Base-by-base conservation (phyloP, 2,888 invertebrate genomes). In the Alsophila aescularia region DNA sequence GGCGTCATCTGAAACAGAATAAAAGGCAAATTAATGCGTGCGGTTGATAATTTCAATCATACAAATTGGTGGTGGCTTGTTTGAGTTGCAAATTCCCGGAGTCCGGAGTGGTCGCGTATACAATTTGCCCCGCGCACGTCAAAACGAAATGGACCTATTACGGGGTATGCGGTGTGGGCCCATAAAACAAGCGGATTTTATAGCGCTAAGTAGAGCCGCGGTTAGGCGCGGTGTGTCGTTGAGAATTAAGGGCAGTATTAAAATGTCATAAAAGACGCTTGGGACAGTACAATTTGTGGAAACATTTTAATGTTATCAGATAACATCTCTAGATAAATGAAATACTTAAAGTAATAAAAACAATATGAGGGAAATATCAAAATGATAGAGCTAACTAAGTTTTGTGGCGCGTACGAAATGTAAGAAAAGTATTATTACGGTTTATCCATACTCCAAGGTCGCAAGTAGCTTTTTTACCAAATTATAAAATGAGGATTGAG, bases 1-100 rank as follows among this genome's bases (percentile, higher is more conserved):
- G 82, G 74, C 64, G 84, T 75, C 87, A 89, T 88, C 90, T 90
- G 89, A 42, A 78, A 79, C 69, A 72, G 21, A 59, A 69, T 50
- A 61, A 58, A 63, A 56, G 37, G 36, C 27, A 50, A 68, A 74
- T 77, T 68, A 71, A 65, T 60, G 56, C 47, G 41, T 62, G 69
- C 66, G 69, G 57, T 64, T 66, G 63, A 77, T 79, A 72, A 79
- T 76, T 75, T 70, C 66, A 69, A 72, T 73, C 68, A 62, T 45
- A 66, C 67, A 75, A 79, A 81, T 78, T 76, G 71, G 64, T 55
- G 52, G 60, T 51, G 40, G 53, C 58, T 57, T 75, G 74, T 77
- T 81, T 79, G 73, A 77, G 72, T 70, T 77, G 80, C 76, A 73
- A 81, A 79, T 81, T 73, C 56, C 63, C 58, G 29, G 15, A 35